Evolutionary conservation across 2,797 vertebrate species (phyloP), one percentile per base, ranked within the genome.

Genomic region (Epinephelus awoara): DNA sequence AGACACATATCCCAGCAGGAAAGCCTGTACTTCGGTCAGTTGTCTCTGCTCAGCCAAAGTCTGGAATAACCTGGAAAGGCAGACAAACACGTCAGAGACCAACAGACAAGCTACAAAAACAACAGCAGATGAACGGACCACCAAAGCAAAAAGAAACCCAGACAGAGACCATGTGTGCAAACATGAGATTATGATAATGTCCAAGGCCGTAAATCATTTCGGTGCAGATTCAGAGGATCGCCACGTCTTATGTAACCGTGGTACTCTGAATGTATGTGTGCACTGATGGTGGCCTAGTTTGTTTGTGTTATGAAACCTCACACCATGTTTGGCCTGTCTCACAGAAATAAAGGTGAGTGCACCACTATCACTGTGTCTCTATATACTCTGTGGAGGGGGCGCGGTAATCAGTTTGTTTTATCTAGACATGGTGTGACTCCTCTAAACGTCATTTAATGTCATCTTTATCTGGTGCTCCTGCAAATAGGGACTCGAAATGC

Each of bases 61-160:
- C 61, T 71, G 90, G 3, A 90, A 95, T 62, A 98, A 87, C 59
- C 97, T 98, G 74, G 0, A 34, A 59, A 38, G 62, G 82, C 38
- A 67, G 44, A 84, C 47, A 66, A 50, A 56, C 23, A 59, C 55
- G 19, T 75, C 25, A 80, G 25, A 61, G 8, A 42, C 14, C 1
- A 0, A 10, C n/a, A 50, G 3, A 61, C 8, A 19, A 34, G 34
- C 34, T 7, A 18, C 17, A 55, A 63, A 42, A 58, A 55, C 6
- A 0, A n/a, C 21, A 25, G 21, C 40, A n/a, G 27, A 47, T 17
- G 11, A 44, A 19, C 2, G 27, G 9, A 54, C 29, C 47, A 64
- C 17, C 34, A 11, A 9, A 42, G 15, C 25, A 46, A 58, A 65
- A 59, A 72, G 58, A 46, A 15, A 65, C 67, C 10, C n/a, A 34